Percentiles rank a stretch among this genome's conserved stretches.
Evolutionary conservation across 2,888 invertebrate genomes (phyloP).

Genomic region (Drosophila bunnanda): DNA sequence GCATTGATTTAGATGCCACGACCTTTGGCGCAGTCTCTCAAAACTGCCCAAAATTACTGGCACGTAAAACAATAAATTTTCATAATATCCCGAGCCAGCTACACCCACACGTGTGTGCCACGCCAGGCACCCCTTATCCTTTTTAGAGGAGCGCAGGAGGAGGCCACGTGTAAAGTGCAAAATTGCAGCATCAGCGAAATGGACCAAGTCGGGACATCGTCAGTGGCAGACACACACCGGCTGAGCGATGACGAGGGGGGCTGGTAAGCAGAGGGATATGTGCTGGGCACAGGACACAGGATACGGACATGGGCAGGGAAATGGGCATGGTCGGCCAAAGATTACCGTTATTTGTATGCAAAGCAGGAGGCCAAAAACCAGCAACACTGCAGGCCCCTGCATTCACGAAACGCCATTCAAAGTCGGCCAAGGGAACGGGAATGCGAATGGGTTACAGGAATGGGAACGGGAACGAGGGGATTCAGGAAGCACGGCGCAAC

Average conservation of each 20-base stretch:
- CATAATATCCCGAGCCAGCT: constrained; percentile 54
- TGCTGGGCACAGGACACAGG: not conserved
- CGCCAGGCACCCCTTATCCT: not conserved
- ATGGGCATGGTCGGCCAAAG: constrained; percentile 62
- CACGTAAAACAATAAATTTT: constrained; percentile 76
- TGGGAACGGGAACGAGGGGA: not conserved
- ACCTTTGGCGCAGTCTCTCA: constrained; percentile 41
- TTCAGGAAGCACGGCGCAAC: constrained; percentile 47
- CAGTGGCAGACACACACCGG: constrained; percentile 27
- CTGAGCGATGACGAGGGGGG: constrained; percentile 3
- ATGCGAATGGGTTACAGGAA: not conserved
- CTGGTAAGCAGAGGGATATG: not conserved
- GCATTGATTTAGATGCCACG: constrained; percentile 30
- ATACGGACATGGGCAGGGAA: constrained; percentile 30
- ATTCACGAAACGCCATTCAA: constrained; percentile 61
- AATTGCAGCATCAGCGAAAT: constrained; percentile 73
- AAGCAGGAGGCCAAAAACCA: constrained; percentile 72
- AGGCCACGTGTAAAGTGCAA: constrained; percentile 67
- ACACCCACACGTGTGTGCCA: constrained; percentile 27
- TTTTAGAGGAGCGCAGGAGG: not conserved
- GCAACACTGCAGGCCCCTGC: constrained; percentile 54
- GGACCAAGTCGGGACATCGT: constrained; percentile 36
- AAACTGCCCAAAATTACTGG: constrained; percentile 56
- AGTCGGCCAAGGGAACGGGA: constrained; percentile 41
- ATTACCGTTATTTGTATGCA: constrained; percentile 77